phyloP scores from a whole-genome alignment of 2,888 invertebrate species.

The Thumatha senex region DNA sequence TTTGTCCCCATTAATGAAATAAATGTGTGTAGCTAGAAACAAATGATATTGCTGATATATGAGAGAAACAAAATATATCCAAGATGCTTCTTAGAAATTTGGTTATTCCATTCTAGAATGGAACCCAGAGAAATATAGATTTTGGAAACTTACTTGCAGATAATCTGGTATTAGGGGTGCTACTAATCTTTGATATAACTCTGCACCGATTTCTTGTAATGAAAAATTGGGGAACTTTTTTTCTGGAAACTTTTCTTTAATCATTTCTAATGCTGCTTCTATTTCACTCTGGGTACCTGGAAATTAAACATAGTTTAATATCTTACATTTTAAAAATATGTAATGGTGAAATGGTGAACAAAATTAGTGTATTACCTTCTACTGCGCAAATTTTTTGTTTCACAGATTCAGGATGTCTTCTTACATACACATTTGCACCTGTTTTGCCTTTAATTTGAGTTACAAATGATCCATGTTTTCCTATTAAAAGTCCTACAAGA shows the following conservation, averaged over 20 bases:
- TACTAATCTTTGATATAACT: slow-evolving; percentile 76
- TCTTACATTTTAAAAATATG: not conserved
- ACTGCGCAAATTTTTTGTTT: slow-evolving; percentile 93
- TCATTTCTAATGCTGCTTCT: slow-evolving; percentile 91
- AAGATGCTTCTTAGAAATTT: no score
- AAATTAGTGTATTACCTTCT: slow-evolving; percentile 83
- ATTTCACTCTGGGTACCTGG: slow-evolving; percentile 90
- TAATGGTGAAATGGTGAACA: not conserved
- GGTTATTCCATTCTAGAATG: no score
- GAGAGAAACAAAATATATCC: no score
- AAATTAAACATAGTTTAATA: slow-evolving; percentile 4
- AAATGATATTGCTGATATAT: no score
- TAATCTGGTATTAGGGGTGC: slow-evolving; percentile 78
- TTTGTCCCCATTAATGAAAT: no score
- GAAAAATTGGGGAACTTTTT: slow-evolving; percentile 92
- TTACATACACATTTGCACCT: slow-evolving; percentile 90
- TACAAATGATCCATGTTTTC: slow-evolving; percentile 92
- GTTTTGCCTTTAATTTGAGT: slow-evolving; percentile 90
- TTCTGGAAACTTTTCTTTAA: slow-evolving; percentile 92
- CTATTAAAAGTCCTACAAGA: slow-evolving; percentile 94
- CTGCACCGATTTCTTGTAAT: slow-evolving; percentile 83
- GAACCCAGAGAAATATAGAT: not conserved
- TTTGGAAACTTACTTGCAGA: slow-evolving; percentile 75
- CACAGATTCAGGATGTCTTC: slow-evolving; percentile 88
- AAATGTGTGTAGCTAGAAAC: no score